These are phyloP conservation scores for Psittacara wagleri DNA, from an alignment of 2,113 vertebrate genomes.

Conservation along the genomic window DNA sequence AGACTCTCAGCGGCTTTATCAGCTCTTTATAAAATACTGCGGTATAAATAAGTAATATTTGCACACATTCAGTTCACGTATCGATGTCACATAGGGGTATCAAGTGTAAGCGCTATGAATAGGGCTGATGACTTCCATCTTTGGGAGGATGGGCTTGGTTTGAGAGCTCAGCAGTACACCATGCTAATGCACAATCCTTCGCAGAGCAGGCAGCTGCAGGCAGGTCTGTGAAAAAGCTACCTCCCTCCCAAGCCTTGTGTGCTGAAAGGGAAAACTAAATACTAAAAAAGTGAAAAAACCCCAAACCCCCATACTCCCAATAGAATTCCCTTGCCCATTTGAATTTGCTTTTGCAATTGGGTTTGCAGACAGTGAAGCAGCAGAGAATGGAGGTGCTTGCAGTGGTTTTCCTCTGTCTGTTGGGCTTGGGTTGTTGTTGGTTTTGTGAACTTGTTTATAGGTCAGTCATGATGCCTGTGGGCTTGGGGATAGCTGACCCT, in stretches of 20 bases:
- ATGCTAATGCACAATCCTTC: rapidly evolving
- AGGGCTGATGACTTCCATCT: conserved; percentile 25
- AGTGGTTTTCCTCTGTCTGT: neutral
- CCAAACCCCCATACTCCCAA: neutral
- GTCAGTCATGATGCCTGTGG: neutral
- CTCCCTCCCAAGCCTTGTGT: neutral
- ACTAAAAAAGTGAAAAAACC: neutral
- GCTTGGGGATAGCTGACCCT: neutral
- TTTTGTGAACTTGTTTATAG: neutral
- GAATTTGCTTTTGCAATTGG: neutral
- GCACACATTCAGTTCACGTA: neutral
- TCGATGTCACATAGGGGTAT: neutral
- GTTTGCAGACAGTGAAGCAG: neutral
- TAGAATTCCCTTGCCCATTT: neutral
- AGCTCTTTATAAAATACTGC: neutral
- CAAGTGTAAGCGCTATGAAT: neutral
- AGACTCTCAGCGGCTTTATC: neutral
- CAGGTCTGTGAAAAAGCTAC: neutral
- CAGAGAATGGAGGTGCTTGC: rapidly evolving
- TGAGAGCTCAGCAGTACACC: rapidly evolving
- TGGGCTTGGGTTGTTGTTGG: neutral
- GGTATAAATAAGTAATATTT: conserved; percentile 23
- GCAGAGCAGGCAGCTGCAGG: neutral
- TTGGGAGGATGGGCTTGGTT: neutral
- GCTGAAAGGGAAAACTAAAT: neutral